Percentiles rank a stretch among this genome's conserved stretches.
phyloP scores from a whole-genome alignment of 2,113 vertebrate species.

The Anseranas semipalmata region DNA sequence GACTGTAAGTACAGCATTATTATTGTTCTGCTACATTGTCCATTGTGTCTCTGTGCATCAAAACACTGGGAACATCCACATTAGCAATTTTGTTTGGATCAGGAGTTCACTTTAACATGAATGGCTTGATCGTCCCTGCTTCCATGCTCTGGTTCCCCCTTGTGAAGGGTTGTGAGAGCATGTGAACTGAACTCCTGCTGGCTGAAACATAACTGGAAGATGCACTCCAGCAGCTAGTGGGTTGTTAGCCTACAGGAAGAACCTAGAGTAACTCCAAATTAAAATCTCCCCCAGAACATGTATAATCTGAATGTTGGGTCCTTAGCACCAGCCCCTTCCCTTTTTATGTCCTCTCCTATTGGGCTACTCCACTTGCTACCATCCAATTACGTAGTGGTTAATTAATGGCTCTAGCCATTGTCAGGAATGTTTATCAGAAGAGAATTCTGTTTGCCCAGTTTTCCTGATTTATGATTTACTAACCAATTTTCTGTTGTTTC shows the following conservation, averaged over 20 bases:
- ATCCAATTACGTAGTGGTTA: neutral
- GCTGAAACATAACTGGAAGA: neutral
- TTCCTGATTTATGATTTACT: neutral
- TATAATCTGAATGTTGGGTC: neutral
- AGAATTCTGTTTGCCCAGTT: neutral
- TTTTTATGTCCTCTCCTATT: neutral
- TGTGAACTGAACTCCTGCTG: neutral
- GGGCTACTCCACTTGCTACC: neutral
- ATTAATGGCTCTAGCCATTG: neutral
- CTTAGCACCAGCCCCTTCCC: neutral
- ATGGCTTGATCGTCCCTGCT: neutral
- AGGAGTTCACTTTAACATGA: neutral
- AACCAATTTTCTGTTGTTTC: neutral
- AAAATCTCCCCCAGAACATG: neutral
- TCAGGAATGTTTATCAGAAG: neutral
- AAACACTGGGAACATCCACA: neutral
- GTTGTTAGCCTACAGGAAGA: neutral
- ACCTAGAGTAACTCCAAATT: neutral
- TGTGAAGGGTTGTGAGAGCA: neutral
- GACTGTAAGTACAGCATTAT: neutral
- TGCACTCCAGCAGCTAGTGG: neutral
- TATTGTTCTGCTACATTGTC: neutral
- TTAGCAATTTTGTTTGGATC: neutral
- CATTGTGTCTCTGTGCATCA: rapidly evolving
- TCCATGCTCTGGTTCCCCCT: neutral